Evolutionary conservation across 2,113 vertebrate species (phyloP).

Genomic region (Ginglymostoma cirratum): DNA sequence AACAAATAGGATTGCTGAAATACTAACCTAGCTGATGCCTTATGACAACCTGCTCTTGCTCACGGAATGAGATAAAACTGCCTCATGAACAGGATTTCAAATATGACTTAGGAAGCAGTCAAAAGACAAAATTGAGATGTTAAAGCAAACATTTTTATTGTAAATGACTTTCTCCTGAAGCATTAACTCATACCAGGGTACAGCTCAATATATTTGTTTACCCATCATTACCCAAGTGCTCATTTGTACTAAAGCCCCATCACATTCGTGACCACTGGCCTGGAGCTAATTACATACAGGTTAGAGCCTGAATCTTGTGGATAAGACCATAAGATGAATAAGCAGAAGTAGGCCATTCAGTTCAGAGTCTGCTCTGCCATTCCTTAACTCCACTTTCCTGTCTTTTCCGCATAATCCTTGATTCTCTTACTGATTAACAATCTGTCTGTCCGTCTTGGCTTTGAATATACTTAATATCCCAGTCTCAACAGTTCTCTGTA

Average conservation of each 20-base stretch:
- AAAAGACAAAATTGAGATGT: background rate
- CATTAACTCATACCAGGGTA: background rate
- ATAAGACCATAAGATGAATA: too few relatives aligned
- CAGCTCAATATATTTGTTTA: background rate
- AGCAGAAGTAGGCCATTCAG: too few relatives aligned
- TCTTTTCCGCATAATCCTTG: too few relatives aligned
- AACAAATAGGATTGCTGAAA: background rate
- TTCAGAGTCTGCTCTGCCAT: too few relatives aligned
- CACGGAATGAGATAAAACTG: background rate
- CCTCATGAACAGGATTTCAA: background rate
- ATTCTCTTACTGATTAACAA: too few relatives aligned
- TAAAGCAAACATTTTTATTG: background rate
- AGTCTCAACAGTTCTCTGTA: too few relatives aligned
- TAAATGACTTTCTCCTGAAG: background rate
- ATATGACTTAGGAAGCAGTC: background rate
- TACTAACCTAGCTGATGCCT: background rate
- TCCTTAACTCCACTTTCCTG: too few relatives aligned
- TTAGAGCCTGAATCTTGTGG: background rate
- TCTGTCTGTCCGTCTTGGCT: too few relatives aligned
- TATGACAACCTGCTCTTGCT: background rate
- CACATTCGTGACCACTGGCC: background rate
- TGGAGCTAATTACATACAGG: background rate
- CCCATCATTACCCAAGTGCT: background rate
- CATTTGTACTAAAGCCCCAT: background rate
- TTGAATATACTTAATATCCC: too few relatives aligned